Evolutionary conservation across 2,888 invertebrate species (phyloP), one percentile per base, ranked within the genome.

Genomic region (Epirrhoe alternata): DNA sequence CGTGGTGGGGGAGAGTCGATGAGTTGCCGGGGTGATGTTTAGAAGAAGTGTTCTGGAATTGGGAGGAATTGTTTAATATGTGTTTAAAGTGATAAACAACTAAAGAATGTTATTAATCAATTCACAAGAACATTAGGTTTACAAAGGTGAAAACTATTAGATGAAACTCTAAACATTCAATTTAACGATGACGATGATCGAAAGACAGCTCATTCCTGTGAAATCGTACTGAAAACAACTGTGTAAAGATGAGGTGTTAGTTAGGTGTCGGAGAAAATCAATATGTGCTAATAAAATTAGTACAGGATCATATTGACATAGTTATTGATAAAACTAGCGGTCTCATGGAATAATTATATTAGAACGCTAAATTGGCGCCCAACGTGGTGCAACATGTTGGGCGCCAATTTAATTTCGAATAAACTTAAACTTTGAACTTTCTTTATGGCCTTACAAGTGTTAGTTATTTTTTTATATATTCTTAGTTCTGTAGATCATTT

Each of bases 31-130:
- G 95, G 69, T 92, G 96, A 76, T 96, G 96, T 87, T 96, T 96
- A 96, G 96, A 96, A 96, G 96, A 96, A 96, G 96, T 96, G 96
- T 96, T 96, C 96, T 97, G 96, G 77, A 89, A 83, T 76, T 73
- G 65, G 17, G 52, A n/a, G 35, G 17, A 24, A 5, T 17, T 5
- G 30, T 67, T 56, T 38, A 59, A 8, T 35, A 0, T 4, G 33
- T 53, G 33, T 24, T 17, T 51, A 5, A 12, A 7, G 1, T 17
- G 17, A 24, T 17, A 24, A 17, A 47, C 5, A 42, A 7, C 1
- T 47, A 6, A 47, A 12, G 42, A 24, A n/a, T 30, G 38, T 42
- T 42, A 12, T 42, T 12, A 42, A 42, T 42, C 17, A 38, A 42
- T 30, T 12, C 51, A 24, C 12, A 47, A 47, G 10, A 47, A 16